Base-by-base conservation (phyloP, 2,888 invertebrate species). In the Synanthedon tipuliformis region DNA sequence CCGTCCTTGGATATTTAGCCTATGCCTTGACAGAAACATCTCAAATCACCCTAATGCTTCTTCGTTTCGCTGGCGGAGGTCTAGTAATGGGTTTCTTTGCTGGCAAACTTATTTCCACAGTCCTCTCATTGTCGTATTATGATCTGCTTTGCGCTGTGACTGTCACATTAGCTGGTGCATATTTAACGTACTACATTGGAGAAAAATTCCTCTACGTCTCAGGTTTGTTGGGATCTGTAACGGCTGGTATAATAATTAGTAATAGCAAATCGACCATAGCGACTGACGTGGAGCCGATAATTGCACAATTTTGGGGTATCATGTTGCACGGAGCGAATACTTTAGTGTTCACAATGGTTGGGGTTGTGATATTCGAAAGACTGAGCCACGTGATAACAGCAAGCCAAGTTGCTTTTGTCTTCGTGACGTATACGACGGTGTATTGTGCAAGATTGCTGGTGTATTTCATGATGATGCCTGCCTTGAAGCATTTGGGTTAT, bases 311-410 rank as follows among this genome's bases (percentile, higher is more conserved):
- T 55, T 87, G 86, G 85, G 61, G 56, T 15, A 78, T 87, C 49
- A 27, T 81, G 53, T 71, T 76, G 0, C 76, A 82, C 55, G 63
- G 71, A 5, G 77, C 79, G 4, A 91, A 91, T 60, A 89, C 90
- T 0, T 65, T 91, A 11, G 83, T 91, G 45, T 91, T 91, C 57
- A 88, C 90, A 1, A 85, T 91, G 66, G 88, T 90, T 0, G 90
- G 91, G 0, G 88, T 90, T 12, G 88, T 90, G 41, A 89, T 91
- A 23, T 85, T 89, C 49, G 89, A 89, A 60, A 88, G 77, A 56
- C 72, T 88, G 13, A 79, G 80, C 48, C 73, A 83, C 51, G 78
- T 89, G 11, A 74, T 87, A 23, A 77, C 69, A 45, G 76, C 81
- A 10, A 61, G 78, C 7, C 84, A 84, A 56, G 67, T 82, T 1